A percentile compares a stretch with the other conserved stretches of the same genome.
Evolutionary conservation across 2,888 invertebrate genomes (phyloP).

Genomic region (Schizaphis graminum): DNA sequence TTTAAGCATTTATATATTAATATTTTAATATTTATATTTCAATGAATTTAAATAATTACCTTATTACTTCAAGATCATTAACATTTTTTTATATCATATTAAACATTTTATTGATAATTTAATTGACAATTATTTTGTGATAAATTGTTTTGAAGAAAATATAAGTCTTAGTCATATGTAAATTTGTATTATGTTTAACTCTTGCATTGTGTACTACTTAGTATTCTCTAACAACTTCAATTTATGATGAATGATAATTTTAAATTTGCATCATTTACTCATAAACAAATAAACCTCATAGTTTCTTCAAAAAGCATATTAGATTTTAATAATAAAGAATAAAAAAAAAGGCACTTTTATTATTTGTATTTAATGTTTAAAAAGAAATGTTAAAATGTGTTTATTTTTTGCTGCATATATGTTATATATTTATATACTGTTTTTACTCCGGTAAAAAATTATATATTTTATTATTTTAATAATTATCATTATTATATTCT

Average conservation of each 20-base stretch:
- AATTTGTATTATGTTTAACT: slow-evolving; percentile 92
- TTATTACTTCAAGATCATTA: slow-evolving; percentile 78
- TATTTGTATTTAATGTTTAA: too few species aligned
- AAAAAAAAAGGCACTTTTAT: too few species aligned
- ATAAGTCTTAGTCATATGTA: slow-evolving; percentile 95
- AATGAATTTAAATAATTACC: slow-evolving; percentile 65
- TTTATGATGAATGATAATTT: not conserved
- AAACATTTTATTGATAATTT: slow-evolving; percentile 77
- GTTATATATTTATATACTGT: not conserved
- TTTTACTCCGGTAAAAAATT: not conserved
- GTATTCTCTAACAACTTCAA: not conserved
- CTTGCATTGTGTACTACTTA: slow-evolving; percentile 71
- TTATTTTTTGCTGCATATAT: not conserved
- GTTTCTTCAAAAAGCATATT: too few species aligned
- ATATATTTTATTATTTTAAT: not conserved
- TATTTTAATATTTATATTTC: not conserved
- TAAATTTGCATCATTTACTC: not conserved
- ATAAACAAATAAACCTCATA: not conserved
- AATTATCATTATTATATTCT: not conserved
- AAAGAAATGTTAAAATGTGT: not conserved
- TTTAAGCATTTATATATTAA: slow-evolving; percentile 56
- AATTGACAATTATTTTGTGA: slow-evolving; percentile 86
- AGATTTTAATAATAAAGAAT: too few species aligned
- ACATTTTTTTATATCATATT: slow-evolving; percentile 88
- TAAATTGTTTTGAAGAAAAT: slow-evolving; percentile 77